Evolutionary conservation across 2,888 invertebrate genomes (phyloP).

Genomic region (Lobophora halterata): DNA sequence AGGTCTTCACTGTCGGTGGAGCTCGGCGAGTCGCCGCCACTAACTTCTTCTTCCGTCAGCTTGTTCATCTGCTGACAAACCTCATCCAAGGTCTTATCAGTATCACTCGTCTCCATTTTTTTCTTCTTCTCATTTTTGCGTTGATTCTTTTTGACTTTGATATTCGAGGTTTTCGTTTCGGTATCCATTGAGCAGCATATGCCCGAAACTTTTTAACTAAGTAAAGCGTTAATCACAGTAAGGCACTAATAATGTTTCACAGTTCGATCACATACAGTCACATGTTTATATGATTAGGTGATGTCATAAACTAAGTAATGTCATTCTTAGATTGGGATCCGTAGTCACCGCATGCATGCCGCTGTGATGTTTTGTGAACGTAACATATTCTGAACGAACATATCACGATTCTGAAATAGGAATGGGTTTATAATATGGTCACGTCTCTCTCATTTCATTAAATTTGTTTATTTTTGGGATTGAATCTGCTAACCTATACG

Average conservation of each 20-base stretch:
- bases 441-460: too few species aligned
- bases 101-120: slow-evolving; percentile 48
- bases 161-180: slow-evolving; percentile 48
- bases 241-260: slow-evolving; percentile 44
- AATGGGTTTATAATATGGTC: slow-evolving; percentile 34
- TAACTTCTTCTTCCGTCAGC: slow-evolving; percentile 41
- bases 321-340: slow-evolving; percentile 48
- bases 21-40: slow-evolving; percentile 54
- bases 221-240: slow-evolving; percentile 38
- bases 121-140: slow-evolving; percentile 70
- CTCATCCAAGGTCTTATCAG: slow-evolving; percentile 41
- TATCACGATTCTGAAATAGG: slow-evolving; percentile 56
- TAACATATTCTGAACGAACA: slow-evolving; percentile 45
- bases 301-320: slow-evolving; percentile 53
- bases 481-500: too few species aligned
- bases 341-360: slow-evolving; percentile 58
- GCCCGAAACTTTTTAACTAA: too few species aligned
- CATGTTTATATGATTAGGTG: slow-evolving; percentile 52
- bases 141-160: slow-evolving; percentile 51
- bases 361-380: slow-evolving; percentile 42
- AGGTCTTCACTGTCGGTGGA: slow-evolving; percentile 84
- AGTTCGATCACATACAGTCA: slow-evolving; percentile 59
- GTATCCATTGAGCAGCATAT: slow-evolving; percentile 73
- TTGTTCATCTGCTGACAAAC: slow-evolving; percentile 45
- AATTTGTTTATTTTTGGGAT: too few species aligned